Evolutionary conservation across 2,797 vertebrate genomes (phyloP), one percentile per base, ranked within the genome.

Genomic region (Dendrocincla tyrannina): DNA sequence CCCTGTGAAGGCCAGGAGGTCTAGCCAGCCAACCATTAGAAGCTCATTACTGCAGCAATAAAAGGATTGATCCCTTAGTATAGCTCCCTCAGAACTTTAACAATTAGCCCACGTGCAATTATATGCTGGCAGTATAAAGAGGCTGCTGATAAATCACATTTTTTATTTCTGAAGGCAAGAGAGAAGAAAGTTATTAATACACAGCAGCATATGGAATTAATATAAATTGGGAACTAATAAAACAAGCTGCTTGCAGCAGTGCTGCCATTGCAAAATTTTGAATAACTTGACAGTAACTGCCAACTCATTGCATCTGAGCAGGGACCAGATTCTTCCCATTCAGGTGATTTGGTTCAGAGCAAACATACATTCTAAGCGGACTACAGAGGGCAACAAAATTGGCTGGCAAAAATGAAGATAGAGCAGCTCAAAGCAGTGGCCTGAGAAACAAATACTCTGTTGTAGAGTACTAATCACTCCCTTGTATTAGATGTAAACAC

Each of bases 61-160:
- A 98, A 97, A 97, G 95, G 95, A 98, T 98, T 98, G 98, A 98
- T 98, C 96, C 92, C 94, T 97, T 97, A 96, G 96, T 97, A 96
- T 97, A 98, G 89, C 92, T 97, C 93, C 92, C 92, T 93, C 79
- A 93, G 97, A 98, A 97, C 97, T 98, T 97, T 96, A 98, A 98
- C 98, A 98, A 98, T 99, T 98, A 98, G 98, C 97, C 97, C 94
- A 96, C 23, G 30, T 97, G 97, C 97, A 98, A 98, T 98, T 98
- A 98, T 98, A 98, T 96, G 94, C 96, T 98, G 94, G 97, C 96
- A 97, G 87, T 77, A 93, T 88, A 96, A 97, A 91, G 75, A 97
- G 88, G 83, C 88, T 91, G 91, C 77, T 96, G 95, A 98, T 98
- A 98, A 98, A 98, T 98, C 97, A 91, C 66, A 37, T 75, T 68